Conservation (phyloP, 2,797 vertebrate species). For the Eulemur rubriventer region DNA sequence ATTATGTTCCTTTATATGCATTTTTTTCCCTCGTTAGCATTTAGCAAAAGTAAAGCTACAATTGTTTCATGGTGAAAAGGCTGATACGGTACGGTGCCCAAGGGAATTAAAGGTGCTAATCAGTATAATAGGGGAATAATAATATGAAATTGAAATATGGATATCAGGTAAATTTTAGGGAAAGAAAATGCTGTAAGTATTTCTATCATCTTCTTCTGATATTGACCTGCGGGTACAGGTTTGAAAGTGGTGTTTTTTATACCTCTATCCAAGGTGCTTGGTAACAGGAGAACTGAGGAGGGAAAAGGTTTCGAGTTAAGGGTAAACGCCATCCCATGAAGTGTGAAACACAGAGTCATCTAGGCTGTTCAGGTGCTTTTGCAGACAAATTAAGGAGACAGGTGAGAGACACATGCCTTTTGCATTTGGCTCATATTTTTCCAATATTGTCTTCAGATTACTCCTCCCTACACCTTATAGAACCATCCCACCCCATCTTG, state of each 20-base stretch:
- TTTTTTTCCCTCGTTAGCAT: not conserved
- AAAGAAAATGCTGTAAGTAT: not conserved
- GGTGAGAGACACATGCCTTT: not conserved
- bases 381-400: not conserved
- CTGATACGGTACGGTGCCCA: not conserved
- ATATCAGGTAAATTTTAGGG: not conserved
- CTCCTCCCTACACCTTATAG: not conserved
- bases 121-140: not conserved
- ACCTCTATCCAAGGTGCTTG: not conserved
- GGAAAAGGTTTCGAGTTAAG: not conserved
- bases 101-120: not conserved
- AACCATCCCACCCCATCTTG: not conserved
- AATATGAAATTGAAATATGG: conserved; percentile 9
- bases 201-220: not conserved
- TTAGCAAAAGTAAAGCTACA: conserved; percentile 21
- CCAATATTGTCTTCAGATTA: conserved; percentile 37
- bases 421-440: conserved; percentile 11
- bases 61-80: not conserved
- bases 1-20: not conserved
- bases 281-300: not conserved
- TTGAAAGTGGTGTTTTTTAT: not conserved
- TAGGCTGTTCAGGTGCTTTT: not conserved
- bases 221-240: not conserved
- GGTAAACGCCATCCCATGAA: not conserved
- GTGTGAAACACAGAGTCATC: not conserved